Evolutionary conservation across 2,888 invertebrate genomes (phyloP).

Genomic region (Trissolcus brochymenae): DNA sequence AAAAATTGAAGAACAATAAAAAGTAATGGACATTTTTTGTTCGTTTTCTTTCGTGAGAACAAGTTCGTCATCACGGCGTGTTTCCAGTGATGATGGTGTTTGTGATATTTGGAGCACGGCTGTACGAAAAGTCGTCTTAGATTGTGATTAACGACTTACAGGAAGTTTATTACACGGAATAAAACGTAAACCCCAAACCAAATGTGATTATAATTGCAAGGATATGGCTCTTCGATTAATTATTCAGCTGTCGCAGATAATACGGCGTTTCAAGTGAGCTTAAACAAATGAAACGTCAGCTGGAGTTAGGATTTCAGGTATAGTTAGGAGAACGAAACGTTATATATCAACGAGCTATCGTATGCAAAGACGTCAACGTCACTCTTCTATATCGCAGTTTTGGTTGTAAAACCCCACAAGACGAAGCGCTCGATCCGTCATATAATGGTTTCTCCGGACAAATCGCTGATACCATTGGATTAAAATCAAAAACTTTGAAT

Average conservation of each 20-base stretch:
- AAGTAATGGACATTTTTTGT: neutral
- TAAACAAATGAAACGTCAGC: slow-evolving; percentile 54
- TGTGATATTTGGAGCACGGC: neutral
- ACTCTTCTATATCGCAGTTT: slow-evolving; percentile 27
- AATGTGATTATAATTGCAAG: slow-evolving; percentile 40
- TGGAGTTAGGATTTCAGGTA: slow-evolving; percentile 37
- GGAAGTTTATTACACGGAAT: slow-evolving; percentile 37
- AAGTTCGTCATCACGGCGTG: no score
- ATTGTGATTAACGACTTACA: slow-evolving; percentile 32
- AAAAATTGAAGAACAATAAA: neutral
- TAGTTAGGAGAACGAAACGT: slow-evolving; percentile 44
- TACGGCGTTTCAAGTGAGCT: slow-evolving; percentile 31
- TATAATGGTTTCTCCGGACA: slow-evolving; percentile 9
- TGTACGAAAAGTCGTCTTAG: slow-evolving; percentile 7
- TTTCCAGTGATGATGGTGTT: neutral
- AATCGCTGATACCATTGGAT: neutral
- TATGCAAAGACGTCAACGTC: slow-evolving; percentile 49
- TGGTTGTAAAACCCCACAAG: slow-evolving; percentile 27
- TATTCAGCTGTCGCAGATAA: slow-evolving; percentile 43
- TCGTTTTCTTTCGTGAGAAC: no score
- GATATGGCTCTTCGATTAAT: slow-evolving; percentile 38
- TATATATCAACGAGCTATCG: slow-evolving; percentile 48
- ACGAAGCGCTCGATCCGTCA: slow-evolving; percentile 8
- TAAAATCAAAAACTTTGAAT: no score
- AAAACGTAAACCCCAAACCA: slow-evolving; percentile 21